phyloP scores from a whole-genome alignment of 1,140 invertebrate species.

The Aplysia californica region DNA sequence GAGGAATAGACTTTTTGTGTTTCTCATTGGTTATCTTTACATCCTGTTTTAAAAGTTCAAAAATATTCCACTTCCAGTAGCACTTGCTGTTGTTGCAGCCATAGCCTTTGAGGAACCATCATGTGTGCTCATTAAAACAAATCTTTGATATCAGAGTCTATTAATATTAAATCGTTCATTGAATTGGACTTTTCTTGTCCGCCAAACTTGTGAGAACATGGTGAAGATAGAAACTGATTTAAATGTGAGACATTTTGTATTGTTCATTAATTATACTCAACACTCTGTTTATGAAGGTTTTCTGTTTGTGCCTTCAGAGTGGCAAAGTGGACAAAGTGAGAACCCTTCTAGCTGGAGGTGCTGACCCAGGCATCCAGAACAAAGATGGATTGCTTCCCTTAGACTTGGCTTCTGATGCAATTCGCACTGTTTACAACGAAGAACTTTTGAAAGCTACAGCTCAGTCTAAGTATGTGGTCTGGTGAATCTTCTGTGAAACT shows the following conservation, averaged over 20 bases:
- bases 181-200: neutral
- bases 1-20: no score
- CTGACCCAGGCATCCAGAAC: slow-evolving; percentile 74
- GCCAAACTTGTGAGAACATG: neutral
- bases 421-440: slow-evolving; percentile 74
- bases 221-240: neutral
- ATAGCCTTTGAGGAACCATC: no score
- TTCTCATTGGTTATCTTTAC: neutral
- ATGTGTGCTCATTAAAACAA: no score
- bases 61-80: no score
- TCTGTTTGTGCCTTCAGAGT: slow-evolving; percentile 63
- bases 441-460: slow-evolving; percentile 76
- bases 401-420: slow-evolving; percentile 71
- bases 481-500: no score
- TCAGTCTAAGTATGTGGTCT: slow-evolving; percentile 73
- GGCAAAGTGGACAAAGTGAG: slow-evolving; percentile 74
- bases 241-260: neutral
- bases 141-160: no score
- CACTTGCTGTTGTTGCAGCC: no score
- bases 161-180: neutral
- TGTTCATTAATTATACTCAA: neutral
- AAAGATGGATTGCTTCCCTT: slow-evolving; percentile 72
- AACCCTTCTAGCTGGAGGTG: slow-evolving; percentile 73
- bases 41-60: no score
- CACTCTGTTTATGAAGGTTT: neutral